Percentiles rank a stretch among this genome's conserved stretches.
Evolutionary conservation across 1,140 invertebrate species (phyloP).

Genomic region (Campoletis sonorensis): DNA sequence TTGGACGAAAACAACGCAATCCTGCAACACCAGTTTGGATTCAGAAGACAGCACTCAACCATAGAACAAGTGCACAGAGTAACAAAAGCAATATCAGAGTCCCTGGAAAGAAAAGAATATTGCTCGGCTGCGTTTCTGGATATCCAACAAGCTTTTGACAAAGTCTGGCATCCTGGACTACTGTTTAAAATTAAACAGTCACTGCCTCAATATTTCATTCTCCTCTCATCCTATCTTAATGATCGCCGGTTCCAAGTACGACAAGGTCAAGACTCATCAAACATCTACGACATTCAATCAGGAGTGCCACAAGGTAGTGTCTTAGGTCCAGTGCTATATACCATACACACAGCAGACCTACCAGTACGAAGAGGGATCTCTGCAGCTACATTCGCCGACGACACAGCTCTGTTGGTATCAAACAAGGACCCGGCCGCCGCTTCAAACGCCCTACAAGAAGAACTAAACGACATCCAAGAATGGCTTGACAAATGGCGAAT

Average conservation of each 20-base stretch:
- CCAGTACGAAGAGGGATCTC: too few species aligned
- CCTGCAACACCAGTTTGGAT: constrained; percentile 65
- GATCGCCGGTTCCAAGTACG: constrained; percentile 53
- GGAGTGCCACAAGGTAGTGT: too few species aligned
- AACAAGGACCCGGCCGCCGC: too few species aligned
- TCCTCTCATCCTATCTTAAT: constrained; percentile 47
- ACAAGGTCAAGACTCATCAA: too few species aligned
- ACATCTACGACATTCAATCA: too few species aligned
- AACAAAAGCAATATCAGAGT: constrained; percentile 45
- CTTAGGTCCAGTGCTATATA: too few species aligned
- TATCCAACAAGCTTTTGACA: constrained; percentile 16
- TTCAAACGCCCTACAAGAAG: too few species aligned
- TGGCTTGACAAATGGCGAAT: too few species aligned
- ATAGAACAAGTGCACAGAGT: constrained; percentile 60
- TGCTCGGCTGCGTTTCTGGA: not conserved
- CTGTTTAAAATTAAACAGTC: constrained; percentile 50
- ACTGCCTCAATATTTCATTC: constrained; percentile 34
- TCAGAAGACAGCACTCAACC: constrained; percentile 61
- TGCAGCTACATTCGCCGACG: too few species aligned
- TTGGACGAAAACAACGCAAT: constrained; percentile 51
- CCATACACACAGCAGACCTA: too few species aligned
- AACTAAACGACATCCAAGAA: too few species aligned
- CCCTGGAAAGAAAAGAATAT: not conserved
- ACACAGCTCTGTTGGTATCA: too few species aligned
- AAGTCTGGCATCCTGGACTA: constrained; percentile 20